These are phyloP conservation scores for Iguana delicatissima DNA, from an alignment of 2,797 vertebrate species.

Conservation along the genomic window DNA sequence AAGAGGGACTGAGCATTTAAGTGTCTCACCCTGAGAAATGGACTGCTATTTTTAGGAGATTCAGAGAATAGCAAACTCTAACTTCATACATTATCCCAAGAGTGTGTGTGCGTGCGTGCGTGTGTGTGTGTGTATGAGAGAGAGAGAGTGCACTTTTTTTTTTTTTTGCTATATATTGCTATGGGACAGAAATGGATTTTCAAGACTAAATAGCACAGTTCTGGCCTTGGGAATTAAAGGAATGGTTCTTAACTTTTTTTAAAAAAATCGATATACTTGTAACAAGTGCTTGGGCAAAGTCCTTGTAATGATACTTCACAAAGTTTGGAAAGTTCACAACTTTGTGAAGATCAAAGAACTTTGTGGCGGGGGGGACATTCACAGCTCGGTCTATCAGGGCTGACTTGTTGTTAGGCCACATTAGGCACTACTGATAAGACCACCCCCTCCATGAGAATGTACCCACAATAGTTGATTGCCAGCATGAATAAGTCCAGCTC, in stretches of 20 bases:
- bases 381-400: not conserved
- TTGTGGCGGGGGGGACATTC: no score
- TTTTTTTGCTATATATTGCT: not conserved
- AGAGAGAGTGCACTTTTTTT: no score
- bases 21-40: constrained; percentile 12
- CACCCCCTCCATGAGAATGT: no score
- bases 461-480: no score
- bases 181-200: constrained; percentile 10
- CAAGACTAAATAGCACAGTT: not conserved
- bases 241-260: not conserved
- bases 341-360: not conserved
- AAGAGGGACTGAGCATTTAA: constrained; percentile 9
- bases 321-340: not conserved
- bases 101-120: not conserved
- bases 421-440: no score
- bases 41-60: constrained; percentile 28
- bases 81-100: not conserved
- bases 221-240: not conserved
- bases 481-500: no score
- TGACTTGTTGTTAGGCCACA: no score
- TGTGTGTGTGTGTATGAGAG: no score
- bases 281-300: not conserved
- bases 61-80: not conserved
- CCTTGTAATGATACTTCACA: not conserved
- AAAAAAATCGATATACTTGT: not conserved